Conservation (phyloP, 2,888 invertebrate species). For the Ennomos fuscantarius region DNA sequence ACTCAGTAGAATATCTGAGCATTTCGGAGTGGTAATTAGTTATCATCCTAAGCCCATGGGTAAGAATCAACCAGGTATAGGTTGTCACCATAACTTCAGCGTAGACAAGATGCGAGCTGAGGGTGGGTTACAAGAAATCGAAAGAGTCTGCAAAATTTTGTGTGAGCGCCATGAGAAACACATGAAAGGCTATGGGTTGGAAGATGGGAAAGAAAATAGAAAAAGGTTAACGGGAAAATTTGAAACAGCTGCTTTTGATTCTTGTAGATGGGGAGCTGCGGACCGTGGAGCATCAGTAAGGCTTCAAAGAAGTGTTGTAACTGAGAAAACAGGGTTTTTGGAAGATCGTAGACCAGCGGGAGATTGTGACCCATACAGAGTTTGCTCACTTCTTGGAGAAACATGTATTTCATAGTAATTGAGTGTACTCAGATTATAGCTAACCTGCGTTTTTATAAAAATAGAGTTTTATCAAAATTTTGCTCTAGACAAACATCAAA, state of each 20-base stretch:
- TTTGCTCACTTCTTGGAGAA: slow-evolving; percentile 79
- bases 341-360: slow-evolving; percentile 97
- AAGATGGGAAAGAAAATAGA: slow-evolving; percentile 96
- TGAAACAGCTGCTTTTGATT: slow-evolving; percentile 97
- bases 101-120: slow-evolving; percentile 92
- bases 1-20: slow-evolving; percentile 93
- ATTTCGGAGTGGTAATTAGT: slow-evolving; percentile 90
- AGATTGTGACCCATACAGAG: slow-evolving; percentile 94
- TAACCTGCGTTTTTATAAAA: no score
- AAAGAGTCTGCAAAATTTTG: slow-evolving; percentile 93
- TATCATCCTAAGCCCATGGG: slow-evolving; percentile 91
- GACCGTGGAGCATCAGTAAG: slow-evolving; percentile 96
- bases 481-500: no score
- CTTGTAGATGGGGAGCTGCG: slow-evolving; percentile 94
- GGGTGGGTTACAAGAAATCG: slow-evolving; percentile 90
- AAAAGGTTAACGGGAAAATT: slow-evolving; percentile 96
- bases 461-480: no score
- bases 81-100: slow-evolving; percentile 96
- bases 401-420: slow-evolving; percentile 44
- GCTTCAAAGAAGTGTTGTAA: slow-evolving; percentile 94
- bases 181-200: slow-evolving; percentile 95
- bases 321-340: slow-evolving; percentile 94
- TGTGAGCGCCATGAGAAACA: slow-evolving; percentile 85
- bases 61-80: slow-evolving; percentile 93
- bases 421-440: no score